Percentiles rank a stretch among this genome's conserved stretches.
phyloP scores from a whole-genome alignment of 1,140 invertebrate species.

The Aricia agestis region DNA sequence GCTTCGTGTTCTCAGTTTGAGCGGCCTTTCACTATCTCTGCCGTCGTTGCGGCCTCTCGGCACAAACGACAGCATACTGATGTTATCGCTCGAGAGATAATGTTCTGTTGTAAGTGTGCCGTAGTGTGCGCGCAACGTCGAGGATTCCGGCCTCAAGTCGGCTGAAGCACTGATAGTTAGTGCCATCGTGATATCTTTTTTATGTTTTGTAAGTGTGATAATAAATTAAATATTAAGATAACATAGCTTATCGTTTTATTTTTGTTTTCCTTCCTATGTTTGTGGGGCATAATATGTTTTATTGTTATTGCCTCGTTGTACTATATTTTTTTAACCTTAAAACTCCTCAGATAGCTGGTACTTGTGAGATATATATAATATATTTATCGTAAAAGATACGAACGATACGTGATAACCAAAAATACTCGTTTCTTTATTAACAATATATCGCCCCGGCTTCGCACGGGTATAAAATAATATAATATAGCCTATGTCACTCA shows the following conservation, averaged over 20 bases:
- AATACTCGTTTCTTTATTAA: no score
- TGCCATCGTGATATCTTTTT: constrained; percentile 74
- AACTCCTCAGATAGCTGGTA: no score
- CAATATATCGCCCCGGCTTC: no score
- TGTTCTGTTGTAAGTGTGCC: background rate
- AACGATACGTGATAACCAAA: no score
- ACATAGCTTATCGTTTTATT: constrained; percentile 43
- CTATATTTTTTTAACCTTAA: no score
- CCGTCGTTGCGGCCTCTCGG: background rate
- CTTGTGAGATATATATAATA: no score
- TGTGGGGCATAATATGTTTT: background rate
- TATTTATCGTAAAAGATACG: no score
- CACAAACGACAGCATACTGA: background rate
- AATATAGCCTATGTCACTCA: no score
- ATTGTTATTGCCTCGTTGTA: background rate
- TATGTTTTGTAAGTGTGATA: constrained; percentile 74
- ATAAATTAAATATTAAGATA: constrained; percentile 69
- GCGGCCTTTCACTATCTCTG: background rate
- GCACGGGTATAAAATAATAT: no score
- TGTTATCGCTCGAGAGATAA: background rate
- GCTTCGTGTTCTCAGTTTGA: background rate
- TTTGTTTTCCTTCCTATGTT: constrained; percentile 15
- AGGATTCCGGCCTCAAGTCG: constrained; percentile 32
- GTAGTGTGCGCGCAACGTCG: background rate
- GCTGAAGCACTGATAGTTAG: constrained; percentile 69